Conservation (phyloP, 2,888 invertebrate species). For the Caenorhabditis drosophilae region DNA sequence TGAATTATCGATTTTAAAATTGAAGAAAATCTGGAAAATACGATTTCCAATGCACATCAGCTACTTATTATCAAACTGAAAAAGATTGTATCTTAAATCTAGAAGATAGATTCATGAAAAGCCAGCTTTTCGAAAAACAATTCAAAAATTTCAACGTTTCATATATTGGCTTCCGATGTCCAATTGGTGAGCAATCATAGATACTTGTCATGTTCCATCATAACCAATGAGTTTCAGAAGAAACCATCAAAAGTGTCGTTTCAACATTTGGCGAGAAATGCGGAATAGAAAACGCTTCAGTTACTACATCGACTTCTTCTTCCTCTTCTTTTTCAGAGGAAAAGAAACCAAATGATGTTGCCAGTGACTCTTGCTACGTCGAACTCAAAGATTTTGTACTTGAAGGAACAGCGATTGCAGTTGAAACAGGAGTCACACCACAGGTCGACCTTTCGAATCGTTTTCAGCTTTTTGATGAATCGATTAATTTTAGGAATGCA, state of each 20-base stretch:
- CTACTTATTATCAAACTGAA: slow-evolving; percentile 67
- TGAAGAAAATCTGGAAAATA: slow-evolving; percentile 61
- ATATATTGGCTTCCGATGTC: slow-evolving; percentile 58
- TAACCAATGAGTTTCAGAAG: background rate
- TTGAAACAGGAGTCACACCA: slow-evolving; percentile 55
- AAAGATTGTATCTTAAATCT: slow-evolving; percentile 66
- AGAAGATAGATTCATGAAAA: slow-evolving; percentile 46
- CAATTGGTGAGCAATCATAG: slow-evolving; percentile 21
- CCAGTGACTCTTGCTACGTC: slow-evolving; percentile 61
- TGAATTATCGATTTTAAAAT: slow-evolving; percentile 3
- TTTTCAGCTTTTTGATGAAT: background rate
- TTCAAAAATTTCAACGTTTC: slow-evolving; percentile 48
- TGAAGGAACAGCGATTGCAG: slow-evolving; percentile 64
- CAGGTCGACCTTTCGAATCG: slow-evolving; percentile 12
- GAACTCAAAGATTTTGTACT: slow-evolving; percentile 64
- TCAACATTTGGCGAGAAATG: background rate
- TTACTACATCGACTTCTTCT: too few relatives aligned
- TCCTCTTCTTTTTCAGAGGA: background rate
- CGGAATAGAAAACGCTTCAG: too few relatives aligned
- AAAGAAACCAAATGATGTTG: slow-evolving; percentile 19
- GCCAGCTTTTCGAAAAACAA: slow-evolving; percentile 39
- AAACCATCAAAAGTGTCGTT: slow-evolving; percentile 1
- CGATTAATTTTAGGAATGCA: slow-evolving; percentile 29
- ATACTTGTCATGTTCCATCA: slow-evolving; percentile 6
- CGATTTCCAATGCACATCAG: slow-evolving; percentile 67